Percentiles rank a stretch among this genome's conserved stretches.
phyloP scores from a whole-genome alignment of 1,140 invertebrate species.

The Aphelenchoides besseyi region DNA sequence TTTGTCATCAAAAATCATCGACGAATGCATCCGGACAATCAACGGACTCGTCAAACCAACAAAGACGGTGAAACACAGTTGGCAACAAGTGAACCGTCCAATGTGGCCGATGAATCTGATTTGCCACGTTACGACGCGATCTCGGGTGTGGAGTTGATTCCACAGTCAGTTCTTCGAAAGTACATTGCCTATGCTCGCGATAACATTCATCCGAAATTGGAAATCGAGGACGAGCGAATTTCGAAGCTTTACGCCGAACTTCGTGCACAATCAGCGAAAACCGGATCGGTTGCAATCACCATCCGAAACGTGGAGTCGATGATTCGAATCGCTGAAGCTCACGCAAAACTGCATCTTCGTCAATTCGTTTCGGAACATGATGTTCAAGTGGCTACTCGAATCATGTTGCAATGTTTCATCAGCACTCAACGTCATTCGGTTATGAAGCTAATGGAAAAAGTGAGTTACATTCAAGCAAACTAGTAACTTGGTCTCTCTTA shows the following conservation, averaged over 20 bases:
- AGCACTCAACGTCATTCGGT: constrained; percentile 97
- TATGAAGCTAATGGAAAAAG: constrained; percentile 89
- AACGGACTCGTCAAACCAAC: too few relatives aligned
- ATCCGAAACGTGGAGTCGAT: constrained; percentile 97
- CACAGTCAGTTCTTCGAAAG: constrained; percentile 89
- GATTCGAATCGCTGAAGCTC: constrained; percentile 91
- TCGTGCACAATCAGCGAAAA: constrained; percentile 85
- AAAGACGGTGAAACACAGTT: constrained; percentile 16
- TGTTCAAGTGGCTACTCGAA: constrained; percentile 85
- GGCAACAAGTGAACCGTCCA: neutral
- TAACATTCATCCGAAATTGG: constrained; percentile 85
- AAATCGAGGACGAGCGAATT: constrained; percentile 89
- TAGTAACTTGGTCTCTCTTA: constrained; percentile 62
- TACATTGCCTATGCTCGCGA: constrained; percentile 94
- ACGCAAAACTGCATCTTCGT: constrained; percentile 89
- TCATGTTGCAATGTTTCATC: constrained; percentile 95
- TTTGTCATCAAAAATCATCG: constrained; percentile 92
- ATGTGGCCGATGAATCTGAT: constrained; percentile 5
- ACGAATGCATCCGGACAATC: constrained; percentile 76
- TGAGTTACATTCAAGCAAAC: constrained; percentile 64
- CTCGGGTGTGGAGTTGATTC: constrained; percentile 71
- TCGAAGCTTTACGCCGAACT: constrained; percentile 92
- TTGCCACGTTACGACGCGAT: constrained; percentile 25
- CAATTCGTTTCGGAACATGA: constrained; percentile 90
- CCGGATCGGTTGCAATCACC: constrained; percentile 93